These are phyloP conservation scores for Mastomys coucha DNA, from an alignment of 2,113 vertebrate genomes.

Conservation along the genomic window DNA sequence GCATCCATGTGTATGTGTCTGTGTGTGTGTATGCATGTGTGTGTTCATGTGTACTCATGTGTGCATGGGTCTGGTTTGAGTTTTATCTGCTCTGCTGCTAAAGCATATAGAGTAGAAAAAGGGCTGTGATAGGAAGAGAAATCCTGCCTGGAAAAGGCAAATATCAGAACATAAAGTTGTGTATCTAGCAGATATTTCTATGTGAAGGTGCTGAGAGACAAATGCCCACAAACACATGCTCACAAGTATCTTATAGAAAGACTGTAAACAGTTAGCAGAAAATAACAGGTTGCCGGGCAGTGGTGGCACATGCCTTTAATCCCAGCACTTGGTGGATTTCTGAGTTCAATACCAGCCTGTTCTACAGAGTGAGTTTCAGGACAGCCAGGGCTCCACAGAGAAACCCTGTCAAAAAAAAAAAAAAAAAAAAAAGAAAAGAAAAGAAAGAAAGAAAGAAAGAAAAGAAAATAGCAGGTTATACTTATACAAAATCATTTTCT, in stretches of 20 bases:
- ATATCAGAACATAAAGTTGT: background rate
- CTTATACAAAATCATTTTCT: background rate
- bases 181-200: background rate
- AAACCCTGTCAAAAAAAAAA: slow-evolving; percentile 38
- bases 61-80: background rate
- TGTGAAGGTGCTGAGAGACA: background rate
- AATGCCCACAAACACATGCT: background rate
- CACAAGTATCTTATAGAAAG: background rate
- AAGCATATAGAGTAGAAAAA: background rate
- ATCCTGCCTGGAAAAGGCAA: background rate
- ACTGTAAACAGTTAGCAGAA: background rate
- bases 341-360: no score
- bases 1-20: background rate
- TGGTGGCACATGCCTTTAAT: no score
- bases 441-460: slow-evolving; percentile 67
- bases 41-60: background rate
- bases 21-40: background rate
- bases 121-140: background rate
- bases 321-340: no score
- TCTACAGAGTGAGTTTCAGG: no score
- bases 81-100: background rate
- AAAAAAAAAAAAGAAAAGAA: slow-evolving; percentile 67
- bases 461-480: slow-evolving; percentile 40
- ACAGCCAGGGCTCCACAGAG: no score
- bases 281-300: background rate